Percentiles rank a stretch among this genome's conserved stretches.
These are phyloP conservation scores for Scortum barcoo DNA, from an alignment of 2,113 vertebrate species.

Conservation along the genomic window DNA sequence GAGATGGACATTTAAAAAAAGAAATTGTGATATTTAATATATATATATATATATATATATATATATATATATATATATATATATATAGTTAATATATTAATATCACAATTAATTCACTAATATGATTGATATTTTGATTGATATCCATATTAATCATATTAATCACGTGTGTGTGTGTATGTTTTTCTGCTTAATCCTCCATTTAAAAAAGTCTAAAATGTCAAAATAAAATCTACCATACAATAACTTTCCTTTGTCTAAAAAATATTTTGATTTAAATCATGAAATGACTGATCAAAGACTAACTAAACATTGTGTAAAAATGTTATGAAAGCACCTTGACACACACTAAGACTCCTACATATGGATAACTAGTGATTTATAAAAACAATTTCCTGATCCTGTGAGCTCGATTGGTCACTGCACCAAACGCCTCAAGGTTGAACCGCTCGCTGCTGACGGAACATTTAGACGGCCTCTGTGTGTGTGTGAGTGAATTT, in stretches of 20 bases:
- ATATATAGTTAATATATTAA: too few relatives aligned
- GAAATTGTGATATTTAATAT: too few relatives aligned
- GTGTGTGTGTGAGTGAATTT: constrained; percentile 7
- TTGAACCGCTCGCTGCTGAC: neutral
- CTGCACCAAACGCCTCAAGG: constrained; percentile 4
- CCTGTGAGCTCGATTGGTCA: neutral
- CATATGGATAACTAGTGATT: neutral
- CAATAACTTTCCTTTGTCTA: neutral
- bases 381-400: constrained; percentile 24
- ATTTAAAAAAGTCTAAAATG: neutral
- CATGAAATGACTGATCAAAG: neutral
- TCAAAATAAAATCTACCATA: neutral
- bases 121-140: too few relatives aligned
- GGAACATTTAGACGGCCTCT: constrained; percentile 1
- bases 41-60: too few relatives aligned
- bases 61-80: too few relatives aligned
- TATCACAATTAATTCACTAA: too few relatives aligned
- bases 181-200: neutral
- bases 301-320: neutral
- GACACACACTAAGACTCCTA: neutral
- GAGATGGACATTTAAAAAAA: too few relatives aligned
- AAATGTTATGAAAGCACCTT: constrained; percentile 3
- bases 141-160: too few relatives aligned
- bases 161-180: too few relatives aligned
- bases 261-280: neutral